Conservation (phyloP, 2,888 invertebrate species). For the Macropis europaea region DNA sequence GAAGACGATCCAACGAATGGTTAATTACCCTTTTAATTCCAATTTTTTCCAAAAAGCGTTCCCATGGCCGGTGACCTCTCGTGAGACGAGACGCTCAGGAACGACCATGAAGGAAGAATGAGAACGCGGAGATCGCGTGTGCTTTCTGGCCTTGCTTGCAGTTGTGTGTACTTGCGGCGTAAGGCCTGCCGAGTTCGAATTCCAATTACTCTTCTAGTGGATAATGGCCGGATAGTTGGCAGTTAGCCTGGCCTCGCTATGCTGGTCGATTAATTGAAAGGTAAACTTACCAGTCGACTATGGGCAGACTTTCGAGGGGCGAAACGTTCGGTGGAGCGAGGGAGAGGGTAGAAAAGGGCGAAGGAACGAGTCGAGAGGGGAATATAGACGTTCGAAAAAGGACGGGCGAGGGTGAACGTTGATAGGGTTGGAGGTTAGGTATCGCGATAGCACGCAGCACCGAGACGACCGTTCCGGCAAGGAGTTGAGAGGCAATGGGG, state of each 20-base stretch:
- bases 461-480: slow-evolving; percentile 14
- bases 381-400: slow-evolving; percentile 56
- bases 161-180: slow-evolving; percentile 24
- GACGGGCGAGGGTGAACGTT: slow-evolving; percentile 23
- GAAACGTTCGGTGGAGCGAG: slow-evolving; percentile 12
- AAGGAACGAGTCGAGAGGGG: slow-evolving; percentile 48
- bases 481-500: slow-evolving; percentile 28
- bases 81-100: too few species aligned
- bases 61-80: too few species aligned
- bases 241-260: slow-evolving; percentile 70
- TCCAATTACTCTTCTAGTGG: slow-evolving; percentile 77
- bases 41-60: too few species aligned
- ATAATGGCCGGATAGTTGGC: slow-evolving; percentile 76
- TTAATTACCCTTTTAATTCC: too few species aligned
- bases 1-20: too few species aligned
- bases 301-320: slow-evolving; percentile 73
- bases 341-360: slow-evolving; percentile 21
- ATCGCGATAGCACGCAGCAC: slow-evolving; percentile 38
- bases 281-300: slow-evolving; percentile 76
- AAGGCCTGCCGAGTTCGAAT: slow-evolving; percentile 67
- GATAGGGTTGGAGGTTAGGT: slow-evolving; percentile 5
- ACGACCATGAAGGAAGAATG: slow-evolving; percentile 3
- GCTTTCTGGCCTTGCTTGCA: slow-evolving; percentile 37
- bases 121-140: slow-evolving; percentile 22
- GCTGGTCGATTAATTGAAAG: slow-evolving; percentile 78